Evolutionary conservation across 2,113 vertebrate genomes (phyloP).

Genomic region (Rhegmatorhina hoffmannsi): DNA sequence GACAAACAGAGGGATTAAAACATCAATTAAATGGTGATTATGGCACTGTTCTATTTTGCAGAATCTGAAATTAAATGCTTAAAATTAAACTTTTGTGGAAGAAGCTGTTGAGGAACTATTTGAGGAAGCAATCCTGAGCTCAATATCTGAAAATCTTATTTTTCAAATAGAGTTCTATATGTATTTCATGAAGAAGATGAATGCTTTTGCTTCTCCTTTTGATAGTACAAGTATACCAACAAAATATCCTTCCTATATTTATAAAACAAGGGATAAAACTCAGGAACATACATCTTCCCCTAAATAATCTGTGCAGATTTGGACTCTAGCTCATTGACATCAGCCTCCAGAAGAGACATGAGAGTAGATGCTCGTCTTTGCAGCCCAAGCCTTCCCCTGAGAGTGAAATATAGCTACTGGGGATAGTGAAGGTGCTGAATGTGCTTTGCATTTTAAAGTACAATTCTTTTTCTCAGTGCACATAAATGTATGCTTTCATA

Average conservation of each 20-base stretch:
- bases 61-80: conserved; percentile 33
- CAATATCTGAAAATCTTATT: not conserved
- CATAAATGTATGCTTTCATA: not conserved
- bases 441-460: not conserved
- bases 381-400: not conserved
- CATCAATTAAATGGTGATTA: conserved; percentile 39
- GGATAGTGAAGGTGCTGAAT: not conserved
- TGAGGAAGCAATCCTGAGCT: not conserved
- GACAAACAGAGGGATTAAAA: conserved; percentile 45
- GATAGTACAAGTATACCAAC: not conserved
- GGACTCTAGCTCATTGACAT: not conserved
- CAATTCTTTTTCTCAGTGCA: not conserved
- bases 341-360: not conserved
- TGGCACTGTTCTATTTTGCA: not conserved
- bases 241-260: not conserved
- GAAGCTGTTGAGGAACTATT: not conserved
- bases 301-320: not conserved
- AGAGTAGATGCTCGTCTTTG: not conserved
- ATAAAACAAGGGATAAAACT: not conserved
- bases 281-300: not conserved
- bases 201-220: not conserved
- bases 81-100: not conserved
- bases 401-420: not conserved
- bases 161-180: not conserved
- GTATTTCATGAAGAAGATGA: not conserved